Evolutionary conservation across 2,888 invertebrate genomes (phyloP).

Genomic region (Cancer borealis): DNA sequence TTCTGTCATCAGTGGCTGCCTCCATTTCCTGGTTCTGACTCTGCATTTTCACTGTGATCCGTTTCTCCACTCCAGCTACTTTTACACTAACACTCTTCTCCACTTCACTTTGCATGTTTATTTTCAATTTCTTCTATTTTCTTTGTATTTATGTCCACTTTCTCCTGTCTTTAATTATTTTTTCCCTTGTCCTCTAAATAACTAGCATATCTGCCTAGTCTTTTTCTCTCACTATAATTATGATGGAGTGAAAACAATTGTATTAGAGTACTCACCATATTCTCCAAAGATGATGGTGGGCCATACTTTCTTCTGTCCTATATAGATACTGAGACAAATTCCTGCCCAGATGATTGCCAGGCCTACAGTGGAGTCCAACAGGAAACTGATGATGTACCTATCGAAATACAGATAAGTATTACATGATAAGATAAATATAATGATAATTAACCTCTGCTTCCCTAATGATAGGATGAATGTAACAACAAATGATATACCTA

Average conservation of each 20-base stretch:
- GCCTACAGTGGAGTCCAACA: constrained; percentile 89
- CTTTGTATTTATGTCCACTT: constrained; percentile 33
- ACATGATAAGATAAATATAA: neutral
- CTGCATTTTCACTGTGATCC: neutral
- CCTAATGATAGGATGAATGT: no score
- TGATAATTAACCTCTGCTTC: neutral
- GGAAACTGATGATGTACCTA: constrained; percentile 91
- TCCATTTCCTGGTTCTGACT: neutral
- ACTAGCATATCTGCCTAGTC: no score
- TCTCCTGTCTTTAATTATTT: neutral
- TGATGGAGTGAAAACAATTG: no score
- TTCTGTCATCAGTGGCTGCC: neutral
- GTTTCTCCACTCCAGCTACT: neutral
- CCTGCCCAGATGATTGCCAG: constrained; percentile 88
- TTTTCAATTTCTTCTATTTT: neutral
- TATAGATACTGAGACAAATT: constrained; percentile 86
- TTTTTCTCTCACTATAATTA: no score
- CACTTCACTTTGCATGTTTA: neutral
- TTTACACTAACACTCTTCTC: neutral
- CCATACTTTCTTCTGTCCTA: constrained; percentile 85
- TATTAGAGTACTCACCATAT: constrained; percentile 84
- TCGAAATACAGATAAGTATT: constrained; percentile 76
- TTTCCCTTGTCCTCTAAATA: no score
- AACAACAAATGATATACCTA: neutral
- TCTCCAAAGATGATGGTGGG: constrained; percentile 89